Evolutionary conservation across 2,113 vertebrate species (phyloP).

Genomic region (Turdus rufiventris): DNA sequence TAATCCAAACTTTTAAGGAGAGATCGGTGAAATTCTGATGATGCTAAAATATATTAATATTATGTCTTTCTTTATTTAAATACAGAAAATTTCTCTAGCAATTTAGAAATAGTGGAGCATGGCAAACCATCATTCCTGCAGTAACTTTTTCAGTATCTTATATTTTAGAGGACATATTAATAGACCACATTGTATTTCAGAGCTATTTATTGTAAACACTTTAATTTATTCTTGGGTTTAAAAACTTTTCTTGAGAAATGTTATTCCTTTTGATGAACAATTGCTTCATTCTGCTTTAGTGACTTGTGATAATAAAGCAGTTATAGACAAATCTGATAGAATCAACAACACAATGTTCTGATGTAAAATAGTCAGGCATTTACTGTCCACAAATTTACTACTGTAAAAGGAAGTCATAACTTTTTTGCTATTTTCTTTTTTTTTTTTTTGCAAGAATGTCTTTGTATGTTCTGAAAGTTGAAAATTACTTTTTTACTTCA

Average conservation of each 20-base stretch:
- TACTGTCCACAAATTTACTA: neutral
- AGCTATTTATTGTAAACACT: neutral
- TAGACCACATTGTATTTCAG: neutral
- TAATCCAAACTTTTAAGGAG: neutral
- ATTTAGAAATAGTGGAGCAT: neutral
- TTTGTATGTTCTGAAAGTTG: neutral
- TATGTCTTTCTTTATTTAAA: neutral
- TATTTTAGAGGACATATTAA: neutral
- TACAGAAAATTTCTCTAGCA: neutral
- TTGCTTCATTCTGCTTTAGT: neutral
- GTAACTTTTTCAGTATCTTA: neutral
- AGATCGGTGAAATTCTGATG: neutral
- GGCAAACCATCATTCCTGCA: neutral
- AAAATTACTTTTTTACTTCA: neutral
- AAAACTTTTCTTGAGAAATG: neutral
- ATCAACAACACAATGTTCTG: neutral
- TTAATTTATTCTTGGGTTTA: neutral
- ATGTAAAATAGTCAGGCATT: neutral
- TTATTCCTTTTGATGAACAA: conserved; percentile 28
- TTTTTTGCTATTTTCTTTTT: neutral
- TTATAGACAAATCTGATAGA: neutral
- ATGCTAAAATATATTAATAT: neutral
- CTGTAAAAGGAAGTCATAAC: neutral
- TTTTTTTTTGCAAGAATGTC: neutral
- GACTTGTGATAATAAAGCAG: neutral